Evolutionary conservation across 2,888 invertebrate species (phyloP).

Genomic region (Choreutis nemorana): DNA sequence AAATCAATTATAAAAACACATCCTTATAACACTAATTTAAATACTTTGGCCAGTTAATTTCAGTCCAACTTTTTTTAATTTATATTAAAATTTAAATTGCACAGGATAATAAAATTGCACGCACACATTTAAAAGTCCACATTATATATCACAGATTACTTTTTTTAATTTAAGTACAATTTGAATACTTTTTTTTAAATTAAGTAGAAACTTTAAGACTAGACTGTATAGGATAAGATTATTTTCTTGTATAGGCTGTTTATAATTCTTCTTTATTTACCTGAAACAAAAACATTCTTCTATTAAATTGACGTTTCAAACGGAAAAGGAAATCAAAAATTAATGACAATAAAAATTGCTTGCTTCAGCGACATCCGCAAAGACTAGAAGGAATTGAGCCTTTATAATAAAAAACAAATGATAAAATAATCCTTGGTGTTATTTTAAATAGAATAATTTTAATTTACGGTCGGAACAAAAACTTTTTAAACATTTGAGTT

Average conservation of each 20-base stretch:
- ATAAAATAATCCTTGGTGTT: too few species aligned
- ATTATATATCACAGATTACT: slow-evolving; percentile 14
- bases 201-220: slow-evolving; percentile 58
- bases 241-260: slow-evolving; percentile 7
- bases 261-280: slow-evolving; percentile 9
- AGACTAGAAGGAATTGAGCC: too few species aligned
- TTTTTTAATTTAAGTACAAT: slow-evolving; percentile 39
- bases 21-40: slow-evolving; percentile 13
- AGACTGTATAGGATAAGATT: slow-evolving; percentile 26
- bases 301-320: too few species aligned
- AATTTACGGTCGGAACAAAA: too few species aligned
- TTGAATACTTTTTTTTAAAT: slow-evolving; percentile 27
- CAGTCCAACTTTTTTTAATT: slow-evolving; percentile 17
- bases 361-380: too few species aligned
- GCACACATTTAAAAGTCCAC: slow-evolving; percentile 13
- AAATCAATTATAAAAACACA: slow-evolving; percentile 7
- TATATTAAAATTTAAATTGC: slow-evolving; percentile 9
- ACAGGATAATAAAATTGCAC: slow-evolving; percentile 21
- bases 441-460: too few species aligned
- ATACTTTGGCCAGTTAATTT: slow-evolving; percentile 8
- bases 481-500: too few species aligned
- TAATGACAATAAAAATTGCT: too few species aligned
- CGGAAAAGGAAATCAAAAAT: too few species aligned
- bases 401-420: too few species aligned
- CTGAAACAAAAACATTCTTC: slow-evolving; percentile 17